phyloP scores from a whole-genome alignment of 1,140 invertebrate genomes.

The Bombus sibiricus region DNA sequence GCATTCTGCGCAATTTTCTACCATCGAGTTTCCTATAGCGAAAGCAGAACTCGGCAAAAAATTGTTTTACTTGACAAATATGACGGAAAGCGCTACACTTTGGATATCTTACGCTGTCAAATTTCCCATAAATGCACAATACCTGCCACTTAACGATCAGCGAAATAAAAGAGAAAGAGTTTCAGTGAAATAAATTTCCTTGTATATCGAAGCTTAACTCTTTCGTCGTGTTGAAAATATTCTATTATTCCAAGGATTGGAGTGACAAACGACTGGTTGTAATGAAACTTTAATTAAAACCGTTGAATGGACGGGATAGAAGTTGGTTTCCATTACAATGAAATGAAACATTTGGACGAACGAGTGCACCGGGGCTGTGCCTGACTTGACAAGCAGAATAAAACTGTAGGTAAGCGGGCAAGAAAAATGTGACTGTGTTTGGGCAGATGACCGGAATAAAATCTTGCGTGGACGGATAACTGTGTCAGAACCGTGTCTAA shows the following conservation, averaged over 20 bases:
- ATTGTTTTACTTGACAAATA: too few relatives aligned
- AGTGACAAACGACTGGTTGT: not conserved
- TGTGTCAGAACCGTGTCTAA: not conserved
- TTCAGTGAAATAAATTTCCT: not conserved
- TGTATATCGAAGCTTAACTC: not conserved
- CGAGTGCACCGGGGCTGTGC: not conserved
- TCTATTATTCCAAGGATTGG: not conserved
- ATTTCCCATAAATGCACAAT: too few relatives aligned
- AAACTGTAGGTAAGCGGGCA: not conserved
- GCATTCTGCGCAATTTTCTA: too few relatives aligned
- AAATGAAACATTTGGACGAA: not conserved
- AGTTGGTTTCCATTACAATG: not conserved
- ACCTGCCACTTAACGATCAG: too few relatives aligned
- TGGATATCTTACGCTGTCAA: too few relatives aligned
- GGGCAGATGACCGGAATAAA: not conserved
- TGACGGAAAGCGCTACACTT: too few relatives aligned
- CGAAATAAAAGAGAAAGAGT: too few relatives aligned
- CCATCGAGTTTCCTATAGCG: too few relatives aligned
- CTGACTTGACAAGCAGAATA: not conserved
- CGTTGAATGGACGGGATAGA: not conserved
- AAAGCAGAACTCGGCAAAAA: too few relatives aligned
- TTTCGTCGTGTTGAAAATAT: not conserved
- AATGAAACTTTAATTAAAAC: not conserved
- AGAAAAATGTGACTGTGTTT: not conserved
- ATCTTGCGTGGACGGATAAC: not conserved